Evolutionary conservation across 1,140 invertebrate genomes (phyloP).

Genomic region (Sminthurides bifidus): DNA sequence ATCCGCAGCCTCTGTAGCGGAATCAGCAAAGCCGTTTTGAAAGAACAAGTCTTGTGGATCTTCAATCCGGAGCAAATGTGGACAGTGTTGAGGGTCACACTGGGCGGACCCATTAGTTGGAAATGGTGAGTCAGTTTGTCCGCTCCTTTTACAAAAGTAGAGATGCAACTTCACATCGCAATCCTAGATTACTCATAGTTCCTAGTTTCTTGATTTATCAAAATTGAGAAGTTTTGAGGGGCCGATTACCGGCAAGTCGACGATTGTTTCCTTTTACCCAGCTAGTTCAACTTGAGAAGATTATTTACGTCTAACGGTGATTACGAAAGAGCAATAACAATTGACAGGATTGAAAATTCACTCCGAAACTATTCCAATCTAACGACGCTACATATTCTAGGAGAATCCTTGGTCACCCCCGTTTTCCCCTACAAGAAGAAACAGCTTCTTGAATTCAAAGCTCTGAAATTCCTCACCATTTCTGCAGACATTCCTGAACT

Average conservation of each 20-base stretch:
- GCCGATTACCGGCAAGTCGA: too few species aligned
- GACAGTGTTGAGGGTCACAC: not conserved
- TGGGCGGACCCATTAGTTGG: not conserved
- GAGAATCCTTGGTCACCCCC: not conserved
- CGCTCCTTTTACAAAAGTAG: too few species aligned
- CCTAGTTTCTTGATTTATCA: not conserved
- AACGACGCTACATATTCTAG: not conserved
- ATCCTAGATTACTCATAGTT: not conserved
- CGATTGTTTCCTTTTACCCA: too few species aligned
- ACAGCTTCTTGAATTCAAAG: too few species aligned
- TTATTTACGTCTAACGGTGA: too few species aligned
- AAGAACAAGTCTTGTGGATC: not conserved
- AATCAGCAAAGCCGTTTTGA: too few species aligned
- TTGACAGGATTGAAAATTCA: not conserved
- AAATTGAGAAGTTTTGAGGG: too few species aligned
- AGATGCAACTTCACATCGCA: not conserved
- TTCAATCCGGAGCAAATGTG: not conserved
- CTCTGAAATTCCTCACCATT: too few species aligned
- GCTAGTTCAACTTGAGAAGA: too few species aligned
- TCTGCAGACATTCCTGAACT: too few species aligned
- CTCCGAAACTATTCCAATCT: constrained; percentile 1
- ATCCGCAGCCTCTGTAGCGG: too few species aligned
- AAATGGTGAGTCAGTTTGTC: constrained; percentile 7
- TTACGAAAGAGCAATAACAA: not conserved
- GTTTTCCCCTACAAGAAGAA: too few species aligned